Base-by-base conservation (phyloP, 2,888 invertebrate genomes). In the Macrosoma leucophasiata region DNA sequence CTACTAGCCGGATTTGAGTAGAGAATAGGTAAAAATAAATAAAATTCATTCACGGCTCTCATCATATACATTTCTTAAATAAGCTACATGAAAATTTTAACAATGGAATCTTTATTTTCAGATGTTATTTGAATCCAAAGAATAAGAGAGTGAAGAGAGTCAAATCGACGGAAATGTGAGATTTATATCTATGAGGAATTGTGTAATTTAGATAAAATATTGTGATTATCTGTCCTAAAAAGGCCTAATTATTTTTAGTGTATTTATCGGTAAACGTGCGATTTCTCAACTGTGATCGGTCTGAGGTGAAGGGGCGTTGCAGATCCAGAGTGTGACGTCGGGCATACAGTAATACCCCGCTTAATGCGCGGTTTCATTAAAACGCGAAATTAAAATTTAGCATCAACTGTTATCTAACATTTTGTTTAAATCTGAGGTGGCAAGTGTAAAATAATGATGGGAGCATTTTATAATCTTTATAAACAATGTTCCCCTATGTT, bases 191-290 rank as follows among this genome's bases (percentile, higher is more conserved):
- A 62, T 48, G 58, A 66, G 64, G 62, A 65, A 68, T 76, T 67
- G 71, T 65, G 64, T 72, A 68, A 74, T 63, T 74, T 73, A 70
- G 61, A 66, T 58, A 62, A 76, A 45, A 43, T 44, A 76, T 65
- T 79, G 79, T 82, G 81, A 78, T 79, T 75, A 75, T 76, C 74
- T 79, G 78, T 81, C 81, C 82, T 79, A 77, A 73, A 73, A 82
- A 72, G 82, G 82, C 82, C 82, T 84, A 84, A 84, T 78, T 82
- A 81, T 76, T 74, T 63, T 73, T 78, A 84, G 71, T 71, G 60
- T 78, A 75, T 75, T 74, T 76, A 75, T 70, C 72, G 58, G 62
- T 74, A 75, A 69, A 63, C n/a, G n/a, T 61, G 73, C 69, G 74
- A 67, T 63, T 68, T 70, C n/a, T n/a, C 48, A 52, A 64, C 74